Evolutionary conservation across 1,140 invertebrate genomes (phyloP).

Genomic region (Popillia japonica): DNA sequence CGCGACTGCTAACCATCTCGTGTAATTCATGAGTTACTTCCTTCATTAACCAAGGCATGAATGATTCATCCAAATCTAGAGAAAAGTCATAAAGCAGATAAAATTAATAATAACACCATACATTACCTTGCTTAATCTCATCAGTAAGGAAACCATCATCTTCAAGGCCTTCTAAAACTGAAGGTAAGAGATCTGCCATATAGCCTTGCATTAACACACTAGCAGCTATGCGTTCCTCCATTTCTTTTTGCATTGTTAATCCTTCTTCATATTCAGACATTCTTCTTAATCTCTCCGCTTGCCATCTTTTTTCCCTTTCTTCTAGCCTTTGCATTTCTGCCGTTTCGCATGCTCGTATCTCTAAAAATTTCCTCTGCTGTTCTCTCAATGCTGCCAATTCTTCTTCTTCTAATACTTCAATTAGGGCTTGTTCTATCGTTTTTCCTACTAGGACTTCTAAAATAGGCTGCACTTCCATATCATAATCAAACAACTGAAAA

Average conservation of each 20-base stretch:
- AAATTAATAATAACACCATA: slow-evolving; percentile 1
- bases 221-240: slow-evolving; percentile 81
- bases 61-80: slow-evolving; percentile 77
- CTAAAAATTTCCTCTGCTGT: slow-evolving; percentile 79
- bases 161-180: slow-evolving; percentile 80
- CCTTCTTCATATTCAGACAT: slow-evolving; percentile 66
- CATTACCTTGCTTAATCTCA: slow-evolving; percentile 72
- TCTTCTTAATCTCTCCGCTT: slow-evolving; percentile 65
- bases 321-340: slow-evolving; percentile 78
- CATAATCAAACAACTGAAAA: slow-evolving; percentile 83
- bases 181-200: slow-evolving; percentile 81
- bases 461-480: slow-evolving; percentile 86
- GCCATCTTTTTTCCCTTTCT: slow-evolving; percentile 72
- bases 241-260: slow-evolving; percentile 67
- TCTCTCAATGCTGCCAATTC: slow-evolving; percentile 76
- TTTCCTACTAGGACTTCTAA: slow-evolving; percentile 88
- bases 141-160: slow-evolving; percentile 79
- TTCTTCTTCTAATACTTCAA: slow-evolving; percentile 84
- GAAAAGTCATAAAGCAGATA: slow-evolving; percentile 45
- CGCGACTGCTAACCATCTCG: slow-evolving; percentile 77
- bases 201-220: slow-evolving; percentile 83
- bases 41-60: slow-evolving; percentile 88
- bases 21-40: slow-evolving; percentile 83
- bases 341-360: slow-evolving; percentile 79
- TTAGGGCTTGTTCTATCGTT: slow-evolving; percentile 84